phyloP scores from a whole-genome alignment of 2,888 invertebrate genomes.

The Timandra comae region DNA sequence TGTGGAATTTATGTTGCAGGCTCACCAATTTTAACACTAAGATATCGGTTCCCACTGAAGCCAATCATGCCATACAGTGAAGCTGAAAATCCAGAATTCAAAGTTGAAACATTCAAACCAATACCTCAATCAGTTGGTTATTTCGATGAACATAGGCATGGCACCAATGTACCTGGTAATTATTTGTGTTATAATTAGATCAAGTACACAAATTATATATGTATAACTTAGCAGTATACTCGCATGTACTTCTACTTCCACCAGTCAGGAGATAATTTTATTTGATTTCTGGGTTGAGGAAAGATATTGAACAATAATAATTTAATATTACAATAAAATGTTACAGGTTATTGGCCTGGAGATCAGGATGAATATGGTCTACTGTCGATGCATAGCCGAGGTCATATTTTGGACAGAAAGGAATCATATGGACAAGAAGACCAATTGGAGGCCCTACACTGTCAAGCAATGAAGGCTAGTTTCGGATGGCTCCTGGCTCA shows the following conservation, averaged over 20 bases:
- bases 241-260: no score
- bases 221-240: no score
- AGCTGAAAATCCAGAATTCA: conserved; percentile 71
- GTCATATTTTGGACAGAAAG: conserved; percentile 72
- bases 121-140: conserved; percentile 81
- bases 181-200: conserved; percentile 2
- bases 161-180: conserved; percentile 86
- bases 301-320: no score
- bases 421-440: conserved; percentile 72
- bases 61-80: conserved; percentile 78
- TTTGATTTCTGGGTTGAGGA: no score
- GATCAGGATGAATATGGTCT: conserved; percentile 86
- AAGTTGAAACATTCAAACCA: conserved; percentile 76
- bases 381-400: conserved; percentile 83
- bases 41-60: conserved; percentile 81
- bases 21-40: conserved; percentile 80
- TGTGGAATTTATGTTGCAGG: conserved; percentile 38
- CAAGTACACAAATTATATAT: no score
- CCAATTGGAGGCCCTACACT: conserved; percentile 79
- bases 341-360: conserved; percentile 89
- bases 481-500: conserved; percentile 88
- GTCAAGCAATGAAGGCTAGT: conserved; percentile 86
- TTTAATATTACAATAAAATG: no score
- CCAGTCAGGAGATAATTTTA: no score
- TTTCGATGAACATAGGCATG: conserved; percentile 73